Base-by-base conservation (phyloP, 2,113 vertebrate species). In the Melanerpes aurifrons region DNA sequence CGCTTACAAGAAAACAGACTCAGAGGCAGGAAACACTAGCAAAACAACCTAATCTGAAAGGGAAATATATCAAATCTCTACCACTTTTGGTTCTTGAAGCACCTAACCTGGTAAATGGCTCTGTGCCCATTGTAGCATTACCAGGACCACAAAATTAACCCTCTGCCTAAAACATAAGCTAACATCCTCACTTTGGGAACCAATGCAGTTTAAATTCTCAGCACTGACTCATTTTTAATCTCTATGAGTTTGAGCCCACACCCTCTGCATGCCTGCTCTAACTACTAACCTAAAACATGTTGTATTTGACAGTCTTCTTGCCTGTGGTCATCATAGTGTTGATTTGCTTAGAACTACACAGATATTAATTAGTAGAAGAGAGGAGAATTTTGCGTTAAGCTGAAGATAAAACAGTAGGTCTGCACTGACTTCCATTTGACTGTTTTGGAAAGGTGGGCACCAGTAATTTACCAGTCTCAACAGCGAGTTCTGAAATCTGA, bases 191-290 rank as follows among this genome's bases (percentile, higher is more conserved):
- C 14, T 78, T 54, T 28, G 7, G 45, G 28, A 91, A 25, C 2
- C 7, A 70, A 3, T 0, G 0, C 8, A 58, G 25, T n/a, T 20
- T 45, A 15, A 24, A 3, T 32, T 69, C 31, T 86, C 18, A 37
- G 29, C 12, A 15, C 20, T 7, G 18, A 26, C 7, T 8, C 15
- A 2, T 32, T 45, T 19, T 37, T 81, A 17, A 61, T 6, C 10
- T 37, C 6, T 1, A 0, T 14, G 58, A 63, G 24, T 61, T 32
- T 31, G 66, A 74, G 15, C 7, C 1, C 21, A 11, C 1, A 0
- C 10, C 57, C 26, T 37, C 70, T 47, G 5, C 19, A 31, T 9
- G 1, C 9, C 5, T 28, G 5, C 7, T 79, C 24, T 11, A n/a
- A 20, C 32, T 26, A 24, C 17, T 4, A 67, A 18, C 22, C 26